Conservation (phyloP, 2,888 invertebrate species). For the Chloroclystis v-ata region DNA sequence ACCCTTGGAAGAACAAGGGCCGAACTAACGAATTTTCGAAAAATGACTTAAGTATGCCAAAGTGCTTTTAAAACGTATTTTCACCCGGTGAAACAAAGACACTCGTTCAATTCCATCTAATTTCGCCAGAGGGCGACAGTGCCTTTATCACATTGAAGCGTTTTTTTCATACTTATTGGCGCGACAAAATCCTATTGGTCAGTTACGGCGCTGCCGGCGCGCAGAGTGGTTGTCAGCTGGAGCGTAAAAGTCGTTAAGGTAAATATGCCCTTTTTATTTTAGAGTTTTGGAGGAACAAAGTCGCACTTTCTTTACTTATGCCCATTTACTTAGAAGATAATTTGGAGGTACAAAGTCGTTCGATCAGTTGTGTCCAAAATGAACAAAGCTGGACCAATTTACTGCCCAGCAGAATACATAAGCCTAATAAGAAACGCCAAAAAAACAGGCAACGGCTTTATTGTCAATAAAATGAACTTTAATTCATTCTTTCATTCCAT, state of each 20-base stretch:
- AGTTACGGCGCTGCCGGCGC: slow-evolving; percentile 10
- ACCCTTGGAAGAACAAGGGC: slow-evolving; percentile 6
- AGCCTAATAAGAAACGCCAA: too few species aligned
- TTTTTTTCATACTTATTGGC: too few species aligned
- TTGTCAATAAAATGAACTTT: too few species aligned
- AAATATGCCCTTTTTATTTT: slow-evolving; percentile 9
- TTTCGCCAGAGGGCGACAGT: too few species aligned
- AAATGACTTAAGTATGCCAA: too few species aligned
- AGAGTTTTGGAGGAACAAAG: slow-evolving; percentile 4
- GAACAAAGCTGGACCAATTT: background rate
- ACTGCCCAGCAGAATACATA: too few species aligned
- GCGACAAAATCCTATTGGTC: slow-evolving; percentile 10
- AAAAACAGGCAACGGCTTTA: too few species aligned
- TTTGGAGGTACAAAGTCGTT: background rate
- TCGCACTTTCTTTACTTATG: slow-evolving; percentile 1
- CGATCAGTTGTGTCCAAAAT: background rate
- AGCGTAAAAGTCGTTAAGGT: slow-evolving; percentile 5
- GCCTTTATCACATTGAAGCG: too few species aligned
- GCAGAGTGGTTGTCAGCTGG: slow-evolving; percentile 7
- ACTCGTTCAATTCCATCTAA: too few species aligned
- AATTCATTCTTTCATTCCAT: too few species aligned
- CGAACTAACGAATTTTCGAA: background rate
- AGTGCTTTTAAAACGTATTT: too few species aligned
- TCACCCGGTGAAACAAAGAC: too few species aligned
- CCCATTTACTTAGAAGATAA: background rate